Evolutionary conservation across 2,888 invertebrate species (phyloP).

Genomic region (Sinopyrophorus schimmeli): DNA sequence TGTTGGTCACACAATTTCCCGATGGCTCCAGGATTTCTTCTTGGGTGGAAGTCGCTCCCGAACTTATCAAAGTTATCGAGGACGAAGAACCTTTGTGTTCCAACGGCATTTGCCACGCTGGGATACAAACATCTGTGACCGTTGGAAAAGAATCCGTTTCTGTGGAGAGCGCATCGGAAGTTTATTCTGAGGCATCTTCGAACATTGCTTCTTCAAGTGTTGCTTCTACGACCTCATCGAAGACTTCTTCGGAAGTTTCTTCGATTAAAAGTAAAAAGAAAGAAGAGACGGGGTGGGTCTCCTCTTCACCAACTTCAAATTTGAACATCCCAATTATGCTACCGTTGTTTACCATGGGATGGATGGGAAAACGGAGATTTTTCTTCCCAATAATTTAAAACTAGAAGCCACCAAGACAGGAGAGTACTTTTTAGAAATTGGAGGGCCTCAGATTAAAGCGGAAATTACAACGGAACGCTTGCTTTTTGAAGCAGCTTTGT

Average conservation of each 20-base stretch:
- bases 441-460: constrained; percentile 1
- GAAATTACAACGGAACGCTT: constrained; percentile 14
- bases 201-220: not conserved
- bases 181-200: too few species aligned
- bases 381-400: constrained; percentile 15
- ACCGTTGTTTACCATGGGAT: constrained; percentile 23
- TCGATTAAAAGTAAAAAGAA: too few species aligned
- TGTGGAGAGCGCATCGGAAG: too few species aligned
- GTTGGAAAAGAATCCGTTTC: constrained; percentile 6
- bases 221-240: not conserved
- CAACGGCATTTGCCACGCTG: too few species aligned
- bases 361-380: constrained; percentile 10
- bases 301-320: constrained; percentile 31
- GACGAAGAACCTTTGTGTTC: too few species aligned
- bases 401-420: constrained; percentile 11
- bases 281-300: not conserved
- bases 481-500: constrained; percentile 12
- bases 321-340: constrained; percentile 33
- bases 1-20: constrained; percentile 28
- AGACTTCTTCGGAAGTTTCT: constrained; percentile 5
- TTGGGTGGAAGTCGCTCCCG: constrained; percentile 16
- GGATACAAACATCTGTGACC: too few species aligned
- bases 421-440: constrained; percentile 8
- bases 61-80: constrained; percentile 7
- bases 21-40: constrained; percentile 31